A percentile compares a stretch with the other conserved stretches of the same genome.
These are phyloP conservation scores for Rousettus leschenaultii DNA, from an alignment of 2,113 vertebrate genomes.

Conservation along the genomic window DNA sequence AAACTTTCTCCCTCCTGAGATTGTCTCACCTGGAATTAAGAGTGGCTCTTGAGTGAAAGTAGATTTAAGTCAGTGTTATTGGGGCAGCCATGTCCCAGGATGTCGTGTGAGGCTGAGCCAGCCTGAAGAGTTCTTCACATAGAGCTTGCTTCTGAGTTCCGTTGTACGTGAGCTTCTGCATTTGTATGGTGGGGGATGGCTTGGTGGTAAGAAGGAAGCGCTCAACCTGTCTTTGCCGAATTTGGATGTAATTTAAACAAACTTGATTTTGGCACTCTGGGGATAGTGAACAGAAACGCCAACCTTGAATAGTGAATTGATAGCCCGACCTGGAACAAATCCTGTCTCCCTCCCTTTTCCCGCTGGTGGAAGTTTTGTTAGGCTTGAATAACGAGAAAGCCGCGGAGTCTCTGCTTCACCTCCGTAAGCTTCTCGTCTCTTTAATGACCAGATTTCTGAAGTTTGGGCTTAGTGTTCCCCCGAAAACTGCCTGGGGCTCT, in stretches of 20 bases:
- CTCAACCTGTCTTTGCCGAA: background rate
- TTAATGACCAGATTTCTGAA: background rate
- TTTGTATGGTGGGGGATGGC: background rate
- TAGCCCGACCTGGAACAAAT: background rate
- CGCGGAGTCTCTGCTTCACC: background rate
- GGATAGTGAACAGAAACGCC: background rate
- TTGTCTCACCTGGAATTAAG: slow-evolving; percentile 65
- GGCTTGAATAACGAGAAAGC: background rate
- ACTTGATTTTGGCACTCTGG: background rate
- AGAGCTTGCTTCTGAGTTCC: slow-evolving; percentile 65
- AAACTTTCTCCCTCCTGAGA: slow-evolving; percentile 36
- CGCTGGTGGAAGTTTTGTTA: background rate
- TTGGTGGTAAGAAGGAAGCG: background rate
- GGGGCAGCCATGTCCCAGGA: slow-evolving; percentile 62
- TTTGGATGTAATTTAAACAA: slow-evolving; percentile 16
- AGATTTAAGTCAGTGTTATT: slow-evolving; percentile 50
- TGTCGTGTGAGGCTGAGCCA: slow-evolving; percentile 49
- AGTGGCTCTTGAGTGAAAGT: slow-evolving; percentile 57
- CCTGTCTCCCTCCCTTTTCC: background rate
- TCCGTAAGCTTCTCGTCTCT: background rate
- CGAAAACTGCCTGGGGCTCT: background rate
- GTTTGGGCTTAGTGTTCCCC: background rate
- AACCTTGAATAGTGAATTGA: background rate
- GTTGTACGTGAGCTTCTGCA: background rate
- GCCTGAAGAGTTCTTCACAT: slow-evolving; percentile 6